Base-by-base conservation (phyloP, 1,140 invertebrate species). In the Aricia agestis region DNA sequence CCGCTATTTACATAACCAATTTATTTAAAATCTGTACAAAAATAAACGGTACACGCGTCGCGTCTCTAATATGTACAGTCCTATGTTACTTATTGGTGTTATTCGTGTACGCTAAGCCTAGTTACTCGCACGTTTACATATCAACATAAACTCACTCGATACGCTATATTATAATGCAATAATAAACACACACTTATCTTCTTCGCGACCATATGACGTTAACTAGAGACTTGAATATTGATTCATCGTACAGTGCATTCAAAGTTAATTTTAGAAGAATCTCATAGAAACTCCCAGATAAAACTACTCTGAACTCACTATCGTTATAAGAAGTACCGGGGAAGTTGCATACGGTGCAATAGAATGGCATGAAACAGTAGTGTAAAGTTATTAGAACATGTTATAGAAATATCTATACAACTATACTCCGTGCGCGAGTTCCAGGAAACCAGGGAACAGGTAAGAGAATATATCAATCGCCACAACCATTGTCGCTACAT, bases 51-150 rank as follows among this genome's bases (percentile, higher is more conserved):
- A 82, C 78, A 77, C 79, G 74, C 74, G 69, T 19, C 59, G 59
- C 59, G 59, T 17, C 59, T 63, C 18, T 81, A 79, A 70, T 65
- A 77, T 74, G 78, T 74, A 71, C 58, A 67, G 58, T 36, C 69
- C 36, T 69, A 69, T 73, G 72, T 73, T 72, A 80, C 73, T 72
- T 81, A 71, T 89, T 89, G 86, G 85, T 89, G 86, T 89, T 74
- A 85, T 63, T 18, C 6, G 59, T 18, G 19, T 63, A 19, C 59
- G 18, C 59, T 63, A 63, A 63, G 17, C 10, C 59, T 63, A 63
- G 19, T 63, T 63, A 63, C 19, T 19, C 9, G 59, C 59, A 19
- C 59, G 59, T 19, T 63, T 63, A 63, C 19, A 63, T 63, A 63
- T 25, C 10, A 63, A 19, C 59, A 63, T 63, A 63, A 63, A 25